phyloP scores from a whole-genome alignment of 1,140 invertebrate species.

The Amphibalanus amphitrite region DNA sequence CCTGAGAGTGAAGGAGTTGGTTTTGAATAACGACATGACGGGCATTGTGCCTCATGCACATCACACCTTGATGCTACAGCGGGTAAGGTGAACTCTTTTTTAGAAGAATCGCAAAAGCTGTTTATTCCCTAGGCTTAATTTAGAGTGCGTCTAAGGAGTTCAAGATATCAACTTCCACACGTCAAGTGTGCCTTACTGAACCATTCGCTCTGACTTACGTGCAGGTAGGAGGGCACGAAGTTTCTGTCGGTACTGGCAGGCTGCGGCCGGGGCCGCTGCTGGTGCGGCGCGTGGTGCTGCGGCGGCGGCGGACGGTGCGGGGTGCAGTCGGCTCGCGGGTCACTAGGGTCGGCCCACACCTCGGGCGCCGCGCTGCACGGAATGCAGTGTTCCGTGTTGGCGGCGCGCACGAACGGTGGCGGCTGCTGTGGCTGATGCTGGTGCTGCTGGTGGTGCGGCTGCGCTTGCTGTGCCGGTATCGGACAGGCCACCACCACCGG shows the following conservation, averaged over 20 bases:
- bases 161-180: no score
- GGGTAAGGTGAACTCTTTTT: no score
- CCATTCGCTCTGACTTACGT: background rate
- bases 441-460: background rate
- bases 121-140: no score
- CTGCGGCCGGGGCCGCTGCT: no score
- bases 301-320: no score
- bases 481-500: background rate
- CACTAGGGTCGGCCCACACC: background rate
- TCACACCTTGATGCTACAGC: no score
- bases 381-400: background rate
- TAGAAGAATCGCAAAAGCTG: no score
- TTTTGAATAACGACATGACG: no score
- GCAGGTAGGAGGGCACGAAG: background rate
- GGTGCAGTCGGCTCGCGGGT: background rate
- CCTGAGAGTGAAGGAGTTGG: background rate
- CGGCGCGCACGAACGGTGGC: background rate
- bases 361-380: background rate
- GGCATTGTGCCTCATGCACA: no score
- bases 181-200: no score
- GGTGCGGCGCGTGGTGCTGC: background rate
- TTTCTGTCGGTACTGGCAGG: background rate
- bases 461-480: background rate
- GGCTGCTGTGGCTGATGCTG: background rate
- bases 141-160: no score